Conservation (phyloP, 2,888 invertebrate species). For the Tinea trinotella region DNA sequence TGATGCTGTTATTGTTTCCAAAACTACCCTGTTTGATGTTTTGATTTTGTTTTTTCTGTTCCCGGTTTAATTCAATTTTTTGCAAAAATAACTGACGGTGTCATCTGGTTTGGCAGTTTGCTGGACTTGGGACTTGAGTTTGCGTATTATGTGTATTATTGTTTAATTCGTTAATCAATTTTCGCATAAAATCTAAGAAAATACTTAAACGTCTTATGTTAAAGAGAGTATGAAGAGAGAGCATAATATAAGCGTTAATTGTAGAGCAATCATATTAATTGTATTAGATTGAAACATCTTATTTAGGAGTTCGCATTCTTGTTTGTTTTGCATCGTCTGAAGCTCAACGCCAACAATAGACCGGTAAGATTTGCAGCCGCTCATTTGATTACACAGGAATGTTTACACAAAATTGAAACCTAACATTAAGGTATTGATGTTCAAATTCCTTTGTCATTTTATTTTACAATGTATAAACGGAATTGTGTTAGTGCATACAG, state of each 20-base stretch:
- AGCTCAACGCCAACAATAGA: constrained; percentile 9
- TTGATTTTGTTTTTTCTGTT: too few species aligned
- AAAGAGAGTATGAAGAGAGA: too few species aligned
- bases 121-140: too few species aligned
- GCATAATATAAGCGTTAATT: constrained; percentile 6
- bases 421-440: not conserved
- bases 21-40: too few species aligned
- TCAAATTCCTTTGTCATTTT: not conserved
- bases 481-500: not conserved
- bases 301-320: not conserved
- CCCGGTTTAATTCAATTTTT: too few species aligned
- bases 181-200: too few species aligned
- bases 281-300: not conserved
- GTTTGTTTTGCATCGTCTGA: constrained; percentile 13
- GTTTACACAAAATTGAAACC: not conserved
- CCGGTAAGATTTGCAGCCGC: not conserved
- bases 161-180: too few species aligned
- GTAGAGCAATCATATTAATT: not conserved
- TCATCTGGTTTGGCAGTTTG: too few species aligned
- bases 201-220: too few species aligned
- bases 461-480: not conserved
- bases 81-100: too few species aligned
- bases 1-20: too few species aligned
- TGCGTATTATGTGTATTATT: too few species aligned
- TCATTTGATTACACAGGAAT: not conserved